Percentiles rank a stretch among this genome's conserved stretches.
Conservation (phyloP, 92 coral and sea anemone genomes). For the Scolanthus callimorphus region DNA sequence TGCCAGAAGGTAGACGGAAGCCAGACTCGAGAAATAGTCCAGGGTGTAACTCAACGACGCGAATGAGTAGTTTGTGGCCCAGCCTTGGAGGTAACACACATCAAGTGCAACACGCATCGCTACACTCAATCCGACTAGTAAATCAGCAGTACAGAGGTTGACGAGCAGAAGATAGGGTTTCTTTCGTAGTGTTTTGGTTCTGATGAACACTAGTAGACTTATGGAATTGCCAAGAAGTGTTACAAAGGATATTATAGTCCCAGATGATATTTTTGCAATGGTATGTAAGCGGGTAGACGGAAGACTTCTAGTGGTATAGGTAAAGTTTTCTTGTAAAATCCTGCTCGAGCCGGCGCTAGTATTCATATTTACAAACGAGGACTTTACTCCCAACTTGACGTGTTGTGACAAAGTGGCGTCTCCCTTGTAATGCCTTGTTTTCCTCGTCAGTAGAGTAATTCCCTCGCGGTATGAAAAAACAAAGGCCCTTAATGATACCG, state of each 20-base stretch:
- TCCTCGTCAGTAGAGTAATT: too few relatives aligned
- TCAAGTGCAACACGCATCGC: slow-evolving; percentile 8
- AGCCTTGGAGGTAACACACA: slow-evolving; percentile 8
- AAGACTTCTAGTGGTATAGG: too few relatives aligned
- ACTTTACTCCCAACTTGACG: too few relatives aligned
- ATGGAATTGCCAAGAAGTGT: slow-evolving; percentile 19
- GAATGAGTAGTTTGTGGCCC: slow-evolving; percentile 4
- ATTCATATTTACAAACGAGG: too few relatives aligned
- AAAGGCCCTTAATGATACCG: too few relatives aligned
- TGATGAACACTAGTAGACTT: slow-evolving; percentile 19
- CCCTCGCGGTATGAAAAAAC: too few relatives aligned
- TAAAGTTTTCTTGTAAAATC: too few relatives aligned
- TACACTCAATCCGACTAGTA: slow-evolving; percentile 24
- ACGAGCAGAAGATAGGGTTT: slow-evolving; percentile 18
- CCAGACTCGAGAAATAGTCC: slow-evolving; percentile 34
- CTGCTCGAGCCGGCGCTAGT: too few relatives aligned
- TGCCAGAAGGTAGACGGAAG: slow-evolving; percentile 24
- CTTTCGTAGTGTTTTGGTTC: slow-evolving; percentile 24
- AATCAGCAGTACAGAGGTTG: slow-evolving; percentile 30
- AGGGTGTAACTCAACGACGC: slow-evolving; percentile 15
- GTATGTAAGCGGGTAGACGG: background rate
- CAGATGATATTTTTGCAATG: slow-evolving; percentile 9
- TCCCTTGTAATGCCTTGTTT: too few relatives aligned
- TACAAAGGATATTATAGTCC: slow-evolving; percentile 10
- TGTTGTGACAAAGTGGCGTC: too few relatives aligned